Evolutionary conservation across 2,888 invertebrate genomes (phyloP), one percentile per base, ranked within the genome.

Genomic region (Lobophora halterata): DNA sequence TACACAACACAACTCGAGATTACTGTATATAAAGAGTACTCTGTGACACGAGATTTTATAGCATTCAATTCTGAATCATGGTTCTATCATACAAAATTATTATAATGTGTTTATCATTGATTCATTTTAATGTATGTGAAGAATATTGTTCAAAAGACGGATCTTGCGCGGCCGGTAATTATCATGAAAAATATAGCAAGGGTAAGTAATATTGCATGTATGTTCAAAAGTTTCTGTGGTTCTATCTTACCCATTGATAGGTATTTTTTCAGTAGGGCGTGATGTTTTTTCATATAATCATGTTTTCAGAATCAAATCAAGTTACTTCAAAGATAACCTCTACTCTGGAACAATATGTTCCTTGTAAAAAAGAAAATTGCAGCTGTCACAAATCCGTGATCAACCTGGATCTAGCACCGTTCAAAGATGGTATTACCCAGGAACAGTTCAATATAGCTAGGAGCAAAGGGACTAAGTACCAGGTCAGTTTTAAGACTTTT

Each of bases 371-470:
- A 11, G 68, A 54, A 25, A 90, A 90, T 49, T 93, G 94, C 66
- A 88, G 82, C 29, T 95, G 95, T 62, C 90, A 91, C 64, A 71
- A 73, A 35, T 68, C 86, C 55, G 90, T 93, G 3, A 91, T 97
- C 35, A 72, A 88, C 5, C 76, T 88, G 12, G 96, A 97, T 72
- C 83, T 97, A 34, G 75, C 75, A 32, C 88, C 91, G 3, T 97
- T 94, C 74, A 79, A 88, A 52, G 79, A 89, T 56, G 96, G 96
- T 23, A 94, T 97, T 40, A 90, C 89, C 0, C 86, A 89, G 55
- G 83, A 91, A 48, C 81, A 91, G 67, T 89, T 97, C 50, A 80
- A 91, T 21, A 68, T 73, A 25, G 90, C 93, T 18, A 79, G 65
- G 28, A 54, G 74, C 3, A 83, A 73, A 67, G 79, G 71, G 8